Base-by-base conservation (phyloP, 2,888 invertebrate species). In the Sceliomorpha sp. region DNA sequence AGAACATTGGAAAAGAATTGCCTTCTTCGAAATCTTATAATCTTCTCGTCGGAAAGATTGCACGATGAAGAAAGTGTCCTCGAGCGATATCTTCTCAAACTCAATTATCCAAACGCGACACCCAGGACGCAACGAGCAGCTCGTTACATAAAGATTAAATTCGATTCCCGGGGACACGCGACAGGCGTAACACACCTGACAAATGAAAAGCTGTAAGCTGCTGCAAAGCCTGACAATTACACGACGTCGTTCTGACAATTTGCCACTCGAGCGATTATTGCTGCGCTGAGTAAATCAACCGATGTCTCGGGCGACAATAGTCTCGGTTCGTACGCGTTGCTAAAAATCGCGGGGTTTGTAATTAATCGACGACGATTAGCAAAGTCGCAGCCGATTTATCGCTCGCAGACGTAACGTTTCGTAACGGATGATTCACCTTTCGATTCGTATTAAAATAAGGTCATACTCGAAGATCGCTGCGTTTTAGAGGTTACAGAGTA, bases 361-460 rank as follows among this genome's bases (percentile, higher is more conserved):
- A 66, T 58, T 51, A 58, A 66, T 66, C 15, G 29, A 32, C 9
- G 9, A 13, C 15, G 39, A 58, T 66, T 47, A 58, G 20, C 27
- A 32, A 53, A 45, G 36, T 53, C 29, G 44, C 13, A 13, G 48
- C 56, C 39, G 48, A 53, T 45, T 39, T 24, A 45, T 7, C 26
- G 7, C 27, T 42, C 45, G 39, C 26, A 45, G 45, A 56, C 50
- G 31, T 45, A 45, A 17, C 15, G 44, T 17, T 50, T 9, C 36
- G 39, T 42, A 42, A 44, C 20, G 29, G 24, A 37, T 45, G 51
- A 62, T 45, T 62, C 51, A 51, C 53, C 51, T 51, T 44, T 15
- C 6, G 15, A n/a, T n/a, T n/a, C n/a, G n/a, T n/a, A n/a, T n/a
- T n/a, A n/a, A 10, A 36, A 39, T 62, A 27, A 29, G 32, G 13